Percentiles rank a stretch among this genome's conserved stretches.
phyloP scores from a whole-genome alignment of 2,888 invertebrate species.

The Rhodophaea formosa region DNA sequence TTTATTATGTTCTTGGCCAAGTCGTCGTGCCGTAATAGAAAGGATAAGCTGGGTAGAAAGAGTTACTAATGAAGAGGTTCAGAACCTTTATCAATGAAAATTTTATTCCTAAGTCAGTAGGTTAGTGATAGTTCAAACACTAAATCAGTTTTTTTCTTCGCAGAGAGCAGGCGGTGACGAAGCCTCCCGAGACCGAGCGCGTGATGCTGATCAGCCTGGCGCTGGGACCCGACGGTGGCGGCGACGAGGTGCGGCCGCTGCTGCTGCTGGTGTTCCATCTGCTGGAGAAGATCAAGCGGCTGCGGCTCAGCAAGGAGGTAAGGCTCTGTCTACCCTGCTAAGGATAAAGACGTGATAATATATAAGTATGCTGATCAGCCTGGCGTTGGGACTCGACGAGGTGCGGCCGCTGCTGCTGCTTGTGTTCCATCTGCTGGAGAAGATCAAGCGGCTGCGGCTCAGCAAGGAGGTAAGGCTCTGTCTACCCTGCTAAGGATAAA shows the following conservation, averaged over 20 bases:
- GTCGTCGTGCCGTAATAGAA: too few species aligned
- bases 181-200: constrained; percentile 89
- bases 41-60: too few species aligned
- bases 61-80: too few species aligned
- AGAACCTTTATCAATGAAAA: too few species aligned
- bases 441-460: constrained; percentile 91
- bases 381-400: constrained; percentile 85
- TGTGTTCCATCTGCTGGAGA: constrained; percentile 96
- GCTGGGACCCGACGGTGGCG: constrained; percentile 84
- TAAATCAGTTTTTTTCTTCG: too few species aligned
- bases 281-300: constrained; percentile 94
- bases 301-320: constrained; percentile 95
- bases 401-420: constrained; percentile 91
- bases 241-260: constrained; percentile 89
- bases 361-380: constrained; percentile 88
- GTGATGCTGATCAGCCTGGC: constrained; percentile 91
- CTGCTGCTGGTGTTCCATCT: constrained; percentile 94
- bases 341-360: too few species aligned
- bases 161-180: constrained; percentile 83
- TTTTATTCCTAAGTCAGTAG: too few species aligned
- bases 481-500: too few species aligned
- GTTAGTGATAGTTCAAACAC: too few species aligned
- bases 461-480: constrained; percentile 92
- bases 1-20: too few species aligned
- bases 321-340: constrained; percentile 13